phyloP scores from a whole-genome alignment of 1,140 invertebrate species.

The Lordiphosa mommai region DNA sequence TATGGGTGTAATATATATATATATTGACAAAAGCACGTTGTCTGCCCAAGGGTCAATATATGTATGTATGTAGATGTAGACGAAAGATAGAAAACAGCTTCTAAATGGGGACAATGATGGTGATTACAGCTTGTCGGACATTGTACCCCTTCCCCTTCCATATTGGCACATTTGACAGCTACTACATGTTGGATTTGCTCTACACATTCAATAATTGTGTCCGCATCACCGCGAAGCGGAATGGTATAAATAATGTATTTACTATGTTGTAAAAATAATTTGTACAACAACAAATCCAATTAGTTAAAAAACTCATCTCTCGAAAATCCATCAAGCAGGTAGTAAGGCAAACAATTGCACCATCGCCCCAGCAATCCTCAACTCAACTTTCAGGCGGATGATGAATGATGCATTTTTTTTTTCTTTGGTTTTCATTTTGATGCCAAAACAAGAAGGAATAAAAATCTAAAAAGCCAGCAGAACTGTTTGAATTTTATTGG shows the following conservation, averaged over 20 bases:
- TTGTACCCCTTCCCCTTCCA: no score
- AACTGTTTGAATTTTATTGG: slow-evolving; percentile 41
- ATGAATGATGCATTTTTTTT: slow-evolving; percentile 32
- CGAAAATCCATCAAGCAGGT: slow-evolving; percentile 3
- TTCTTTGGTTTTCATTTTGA: slow-evolving; percentile 2
- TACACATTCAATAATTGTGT: slow-evolving; percentile 33
- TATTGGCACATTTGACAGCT: slow-evolving; percentile 26
- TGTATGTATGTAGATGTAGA: not conserved
- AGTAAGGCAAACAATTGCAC: slow-evolving; percentile 18
- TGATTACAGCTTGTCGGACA: slow-evolving; percentile 22
- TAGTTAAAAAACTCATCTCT: slow-evolving; percentile 6
- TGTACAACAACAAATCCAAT: slow-evolving; percentile 30
- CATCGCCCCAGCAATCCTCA: slow-evolving; percentile 2
- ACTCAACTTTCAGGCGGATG: slow-evolving; percentile 1
- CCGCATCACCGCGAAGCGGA: not conserved
- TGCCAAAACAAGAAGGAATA: slow-evolving; percentile 16
- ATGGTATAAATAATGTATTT: slow-evolving; percentile 6
- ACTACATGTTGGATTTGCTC: slow-evolving; percentile 25
- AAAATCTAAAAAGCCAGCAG: slow-evolving; percentile 24
- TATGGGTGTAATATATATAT: slow-evolving; percentile 23
- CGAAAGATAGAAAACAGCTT: slow-evolving; percentile 7
- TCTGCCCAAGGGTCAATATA: no score
- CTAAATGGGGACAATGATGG: slow-evolving; percentile 16
- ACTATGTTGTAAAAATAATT: slow-evolving; percentile 7
- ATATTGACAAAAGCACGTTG: no score